Evolutionary conservation across 2,113 vertebrate genomes (phyloP).

Genomic region (Mus pahari): DNA sequence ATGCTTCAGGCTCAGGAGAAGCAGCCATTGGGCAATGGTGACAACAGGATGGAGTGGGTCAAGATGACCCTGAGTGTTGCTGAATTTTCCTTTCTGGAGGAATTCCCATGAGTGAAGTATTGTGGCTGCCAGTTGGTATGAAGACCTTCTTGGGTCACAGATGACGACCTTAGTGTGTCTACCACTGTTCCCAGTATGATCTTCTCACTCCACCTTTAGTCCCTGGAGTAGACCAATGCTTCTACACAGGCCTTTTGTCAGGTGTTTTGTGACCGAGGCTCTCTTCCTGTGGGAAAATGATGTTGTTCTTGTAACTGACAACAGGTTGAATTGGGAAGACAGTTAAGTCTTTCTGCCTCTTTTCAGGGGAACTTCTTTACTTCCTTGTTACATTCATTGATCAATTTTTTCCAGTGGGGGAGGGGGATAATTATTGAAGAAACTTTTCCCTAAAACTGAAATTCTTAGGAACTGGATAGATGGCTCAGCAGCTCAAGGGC

Average conservation of each 20-base stretch:
- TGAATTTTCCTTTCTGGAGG: neutral
- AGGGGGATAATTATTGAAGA: neutral
- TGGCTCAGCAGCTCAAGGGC: neutral
- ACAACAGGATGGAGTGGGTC: neutral
- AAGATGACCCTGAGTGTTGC: neutral
- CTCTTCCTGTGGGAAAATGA: neutral
- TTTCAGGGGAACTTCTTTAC: neutral
- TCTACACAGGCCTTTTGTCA: fast-evolving
- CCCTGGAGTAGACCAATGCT: too few relatives aligned
- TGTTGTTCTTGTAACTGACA: neutral
- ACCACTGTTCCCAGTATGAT: neutral
- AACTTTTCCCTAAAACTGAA: neutral
- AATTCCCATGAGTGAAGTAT: neutral
- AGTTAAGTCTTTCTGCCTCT: too few relatives aligned
- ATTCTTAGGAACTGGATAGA: neutral
- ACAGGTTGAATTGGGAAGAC: too few relatives aligned
- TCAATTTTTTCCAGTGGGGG: fast-evolving
- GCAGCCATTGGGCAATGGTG: neutral
- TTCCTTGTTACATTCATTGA: neutral
- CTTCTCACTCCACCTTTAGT: too few relatives aligned
- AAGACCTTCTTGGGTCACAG: neutral
- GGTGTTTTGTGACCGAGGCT: neutral
- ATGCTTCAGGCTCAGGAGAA: too few relatives aligned
- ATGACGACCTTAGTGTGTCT: neutral
- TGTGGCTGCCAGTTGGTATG: neutral